Conservation (phyloP, 2,113 vertebrate species). For the Alectura lathami region DNA sequence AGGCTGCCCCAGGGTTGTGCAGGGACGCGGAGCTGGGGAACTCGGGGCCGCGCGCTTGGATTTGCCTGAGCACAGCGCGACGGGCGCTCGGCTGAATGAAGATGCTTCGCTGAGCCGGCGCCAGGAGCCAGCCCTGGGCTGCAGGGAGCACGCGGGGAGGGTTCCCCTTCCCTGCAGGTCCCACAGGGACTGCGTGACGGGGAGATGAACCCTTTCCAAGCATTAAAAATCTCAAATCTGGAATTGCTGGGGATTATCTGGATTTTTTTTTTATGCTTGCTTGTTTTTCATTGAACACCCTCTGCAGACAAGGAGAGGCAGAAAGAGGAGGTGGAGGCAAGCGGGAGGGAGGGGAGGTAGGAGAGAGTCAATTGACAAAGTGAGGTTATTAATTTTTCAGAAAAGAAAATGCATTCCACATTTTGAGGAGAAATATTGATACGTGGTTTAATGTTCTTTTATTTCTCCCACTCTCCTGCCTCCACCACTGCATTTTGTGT, state of each 20-base stretch:
- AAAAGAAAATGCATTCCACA: constrained; percentile 67
- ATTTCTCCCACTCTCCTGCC: neutral
- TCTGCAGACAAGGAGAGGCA: neutral
- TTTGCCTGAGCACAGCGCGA: neutral
- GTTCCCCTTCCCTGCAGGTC: neutral
- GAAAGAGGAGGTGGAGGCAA: neutral
- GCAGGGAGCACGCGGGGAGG: neutral
- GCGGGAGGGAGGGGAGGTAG: neutral
- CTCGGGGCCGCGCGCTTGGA: rapidly evolving
- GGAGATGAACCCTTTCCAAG: neutral
- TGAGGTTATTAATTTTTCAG: constrained; percentile 71
- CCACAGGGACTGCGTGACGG: neutral
- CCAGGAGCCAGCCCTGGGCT: neutral
- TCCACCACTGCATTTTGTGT: neutral
- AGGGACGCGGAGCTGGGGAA: neutral
- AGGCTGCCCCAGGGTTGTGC: rapidly evolving
- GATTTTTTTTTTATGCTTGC: neutral
- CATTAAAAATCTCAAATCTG: neutral
- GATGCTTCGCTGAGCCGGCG: rapidly evolving
- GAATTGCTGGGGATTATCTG: neutral
- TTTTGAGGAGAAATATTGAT: constrained; percentile 70
- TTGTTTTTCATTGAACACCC: neutral
- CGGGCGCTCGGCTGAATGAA: rapidly evolving
- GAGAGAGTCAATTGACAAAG: neutral
- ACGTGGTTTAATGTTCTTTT: constrained; percentile 38